Percentiles rank a stretch among this genome's conserved stretches.
phyloP scores from a whole-genome alignment of 2,888 invertebrate genomes.

The Julus scandinavius region DNA sequence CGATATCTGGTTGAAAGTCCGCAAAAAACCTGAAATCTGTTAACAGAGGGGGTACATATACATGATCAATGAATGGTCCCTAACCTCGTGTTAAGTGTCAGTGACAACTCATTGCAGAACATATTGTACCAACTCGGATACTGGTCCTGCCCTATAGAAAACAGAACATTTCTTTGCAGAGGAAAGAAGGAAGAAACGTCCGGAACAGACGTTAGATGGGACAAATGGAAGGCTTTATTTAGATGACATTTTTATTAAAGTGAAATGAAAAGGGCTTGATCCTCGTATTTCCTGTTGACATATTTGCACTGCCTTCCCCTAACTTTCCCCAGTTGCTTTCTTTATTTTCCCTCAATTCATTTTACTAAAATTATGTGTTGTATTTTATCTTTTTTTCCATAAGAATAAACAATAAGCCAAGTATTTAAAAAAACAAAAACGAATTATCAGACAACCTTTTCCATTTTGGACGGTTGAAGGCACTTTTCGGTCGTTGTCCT shows the following conservation, averaged over 20 bases:
- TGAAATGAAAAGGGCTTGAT: slow-evolving; percentile 30
- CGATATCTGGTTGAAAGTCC: neutral
- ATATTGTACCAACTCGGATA: neutral
- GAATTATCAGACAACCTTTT: neutral
- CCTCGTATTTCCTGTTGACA: slow-evolving; percentile 17
- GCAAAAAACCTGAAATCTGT: neutral
- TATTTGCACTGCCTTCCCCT: neutral
- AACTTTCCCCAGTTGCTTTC: neutral
- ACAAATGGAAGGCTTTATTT: slow-evolving; percentile 28
- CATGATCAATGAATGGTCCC: neutral
- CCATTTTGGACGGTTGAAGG: neutral
- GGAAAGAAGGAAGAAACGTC: neutral
- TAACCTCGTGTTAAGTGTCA: neutral
- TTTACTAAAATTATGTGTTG: neutral
- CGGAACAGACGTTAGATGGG: neutral
- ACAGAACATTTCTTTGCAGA: neutral
- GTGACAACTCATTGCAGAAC: neutral
- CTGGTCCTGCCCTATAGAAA: neutral
- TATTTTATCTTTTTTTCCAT: neutral
- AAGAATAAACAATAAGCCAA: slow-evolving; percentile 6
- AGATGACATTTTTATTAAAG: slow-evolving; percentile 23
- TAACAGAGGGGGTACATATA: neutral
- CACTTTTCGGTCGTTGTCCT: slow-evolving; percentile 6
- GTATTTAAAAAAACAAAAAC: neutral
- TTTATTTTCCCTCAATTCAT: neutral